Base-by-base conservation (phyloP, 2,113 vertebrate genomes). In the Eupsittula cactorum region DNA sequence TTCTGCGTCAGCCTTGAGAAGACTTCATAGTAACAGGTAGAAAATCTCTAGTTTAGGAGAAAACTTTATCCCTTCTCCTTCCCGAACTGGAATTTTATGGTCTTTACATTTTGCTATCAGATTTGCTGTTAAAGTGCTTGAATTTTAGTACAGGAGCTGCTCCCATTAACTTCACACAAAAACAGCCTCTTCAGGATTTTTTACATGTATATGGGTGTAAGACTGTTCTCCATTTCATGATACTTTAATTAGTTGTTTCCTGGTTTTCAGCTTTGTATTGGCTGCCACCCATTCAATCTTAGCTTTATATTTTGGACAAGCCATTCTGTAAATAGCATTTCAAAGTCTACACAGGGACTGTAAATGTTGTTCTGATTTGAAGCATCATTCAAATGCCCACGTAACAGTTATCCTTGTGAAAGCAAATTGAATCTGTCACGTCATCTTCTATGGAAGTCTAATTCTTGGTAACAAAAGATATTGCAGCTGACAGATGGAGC, bases 401-500 rank as follows among this genome's bases (percentile, higher is more conserved):
- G 70, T 25, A 69, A 79, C 42, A 37, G 81, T 87, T 71, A 89
- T 88, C 81, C 81, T 87, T 49, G 65, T 68, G 95, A 83, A 86
- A 92, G 57, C 23, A 93, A 95, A 96, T 95, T 82, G 88, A 90
- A 88, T 91, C 52, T 93, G 90, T 94, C 88, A 70, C 23, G 20
- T 95, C 95, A 94, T 91, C 86, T 60, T 95, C 94, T 44, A 35
- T 91, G 83, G 94, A 95, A 95, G 92, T 79, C 88, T 93, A 49
- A 83, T 47, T 78, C 93, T 91, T 69, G 87, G 96, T 64, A 95
- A 95, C 96, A 96, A 96, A 96, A 97, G 86, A 92, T 85, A 95
- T 78, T 92, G 94, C 94, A 94, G 94, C 68, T 97, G 97, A 92
- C 94, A 96, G 94, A 93, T 88, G 92, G 93, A 95, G 93, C 64